Evolutionary conservation across 2,888 invertebrate genomes (phyloP).

Genomic region (Sesia apiformis): DNA sequence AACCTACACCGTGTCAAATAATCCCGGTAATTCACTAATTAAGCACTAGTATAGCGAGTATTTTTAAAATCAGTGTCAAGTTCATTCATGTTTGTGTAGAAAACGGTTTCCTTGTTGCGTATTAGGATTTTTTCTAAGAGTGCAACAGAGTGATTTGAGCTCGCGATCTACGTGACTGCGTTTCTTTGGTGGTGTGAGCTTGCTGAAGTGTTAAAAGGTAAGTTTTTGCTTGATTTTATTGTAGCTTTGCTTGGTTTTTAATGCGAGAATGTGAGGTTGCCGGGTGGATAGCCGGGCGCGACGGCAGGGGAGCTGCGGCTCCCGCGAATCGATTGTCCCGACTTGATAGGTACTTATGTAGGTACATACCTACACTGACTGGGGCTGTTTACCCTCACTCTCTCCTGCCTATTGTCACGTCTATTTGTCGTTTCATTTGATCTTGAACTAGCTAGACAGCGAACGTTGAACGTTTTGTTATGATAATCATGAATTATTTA

Average conservation of each 20-base stretch:
- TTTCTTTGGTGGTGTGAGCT: slow-evolving; percentile 45
- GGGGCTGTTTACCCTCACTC: slow-evolving; percentile 45
- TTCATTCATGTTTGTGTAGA: slow-evolving; percentile 53
- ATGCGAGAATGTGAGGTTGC: slow-evolving; percentile 7
- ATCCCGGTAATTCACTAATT: slow-evolving; percentile 32
- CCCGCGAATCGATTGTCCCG: slow-evolving; percentile 63
- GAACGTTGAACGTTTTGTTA: slow-evolving; percentile 19
- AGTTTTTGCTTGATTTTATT: slow-evolving; percentile 49
- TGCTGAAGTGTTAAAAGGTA: slow-evolving; percentile 63
- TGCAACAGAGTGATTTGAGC: slow-evolving; percentile 53
- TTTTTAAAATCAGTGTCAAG: slow-evolving; percentile 42
- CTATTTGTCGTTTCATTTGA: slow-evolving; percentile 42
- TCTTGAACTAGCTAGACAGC: slow-evolving; percentile 35
- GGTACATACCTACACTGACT: slow-evolving; percentile 14
- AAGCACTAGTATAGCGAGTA: slow-evolving; percentile 21
- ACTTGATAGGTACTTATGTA: slow-evolving; percentile 12
- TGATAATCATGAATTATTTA: slow-evolving; percentile 37
- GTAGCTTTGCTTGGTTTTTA: too few relatives aligned
- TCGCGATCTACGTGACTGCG: slow-evolving; percentile 61
- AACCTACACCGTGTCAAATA: slow-evolving; percentile 33
- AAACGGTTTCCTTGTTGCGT: slow-evolving; percentile 17
- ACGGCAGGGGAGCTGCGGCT: slow-evolving; percentile 42
- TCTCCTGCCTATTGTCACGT: slow-evolving; percentile 19
- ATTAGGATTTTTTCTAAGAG: slow-evolving; percentile 37
- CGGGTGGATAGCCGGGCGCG: slow-evolving; percentile 32